Conservation (phyloP, 2,113 vertebrate species). For the Sinocyclocheilus rhinocerous region DNA sequence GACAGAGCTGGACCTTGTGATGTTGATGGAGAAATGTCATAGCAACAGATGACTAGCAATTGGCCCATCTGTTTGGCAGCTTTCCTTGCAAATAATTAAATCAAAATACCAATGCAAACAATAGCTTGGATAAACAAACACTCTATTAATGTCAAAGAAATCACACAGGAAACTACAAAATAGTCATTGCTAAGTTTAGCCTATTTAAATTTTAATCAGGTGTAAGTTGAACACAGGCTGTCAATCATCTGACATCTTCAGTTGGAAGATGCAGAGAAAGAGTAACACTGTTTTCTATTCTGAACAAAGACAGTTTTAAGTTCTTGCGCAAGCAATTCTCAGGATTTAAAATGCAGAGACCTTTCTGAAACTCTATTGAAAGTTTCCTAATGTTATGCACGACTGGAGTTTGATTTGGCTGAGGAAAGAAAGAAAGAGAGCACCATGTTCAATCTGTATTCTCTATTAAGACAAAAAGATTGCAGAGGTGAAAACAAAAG, state of each 20-base stretch:
- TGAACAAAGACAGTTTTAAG: constrained; percentile 20
- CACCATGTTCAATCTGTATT: constrained; percentile 12
- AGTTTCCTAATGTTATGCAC: constrained; percentile 34
- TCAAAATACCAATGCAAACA: constrained; percentile 10
- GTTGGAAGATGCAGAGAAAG: background rate
- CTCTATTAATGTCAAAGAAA: background rate
- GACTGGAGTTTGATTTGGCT: constrained; percentile 9
- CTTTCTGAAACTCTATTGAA: constrained; percentile 31
- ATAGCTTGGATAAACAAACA: constrained; percentile 18
- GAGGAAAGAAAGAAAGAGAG: background rate
- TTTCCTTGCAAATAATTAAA: constrained; percentile 6
- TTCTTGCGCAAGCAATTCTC: constrained; percentile 25
- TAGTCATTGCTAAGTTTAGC: background rate
- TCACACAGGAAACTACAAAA: background rate
- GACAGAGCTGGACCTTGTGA: background rate
- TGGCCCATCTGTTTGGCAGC: background rate
- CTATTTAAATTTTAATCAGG: constrained; percentile 34
- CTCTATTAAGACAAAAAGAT: background rate
- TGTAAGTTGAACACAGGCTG: background rate
- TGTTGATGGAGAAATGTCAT: background rate
- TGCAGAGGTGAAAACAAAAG: background rate
- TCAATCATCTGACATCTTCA: constrained; percentile 23
- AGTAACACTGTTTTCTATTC: constrained; percentile 8
- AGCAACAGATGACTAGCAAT: constrained; percentile 14
- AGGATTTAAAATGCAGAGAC: constrained; percentile 10